Evolutionary conservation across 2,888 invertebrate genomes (phyloP), one percentile per base, ranked within the genome.

Genomic region (Andrena minutula): DNA sequence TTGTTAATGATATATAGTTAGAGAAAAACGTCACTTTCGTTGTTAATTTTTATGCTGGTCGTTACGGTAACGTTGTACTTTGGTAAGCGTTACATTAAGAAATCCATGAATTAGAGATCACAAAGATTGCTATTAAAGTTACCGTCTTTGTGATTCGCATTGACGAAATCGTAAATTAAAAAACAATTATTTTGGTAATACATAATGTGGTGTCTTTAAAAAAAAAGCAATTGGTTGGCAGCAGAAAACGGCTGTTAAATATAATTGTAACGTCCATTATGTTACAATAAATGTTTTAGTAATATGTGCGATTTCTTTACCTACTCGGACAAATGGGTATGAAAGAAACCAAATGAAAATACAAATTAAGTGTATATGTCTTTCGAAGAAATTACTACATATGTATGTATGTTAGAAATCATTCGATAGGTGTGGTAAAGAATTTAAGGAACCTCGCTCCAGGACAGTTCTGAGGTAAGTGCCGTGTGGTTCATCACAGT

Each of bases 181-280:
- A 30, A 49, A n/a, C n/a, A n/a, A 26, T 35, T 32, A 49, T 20
- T 49, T 20, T 69, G 30, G 2, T 32, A 26, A 26, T 68, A 41
- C 41, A 16, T 41, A n/a, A 75, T 32, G 26, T 69, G 41, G 49
- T 69, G 60, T 30, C n/a, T 60, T 35, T 41, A 16, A 69, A 60
- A 35, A 16, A 26, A 26, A 16, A 7, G 8, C 26, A 49, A 8
- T 41, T 71, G 12, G 20, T 7, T 32, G 28, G 23, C 28, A 26
- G 3, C n/a, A 12, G 10, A 23, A 12, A n/a, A 6, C 6, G 20
- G 5, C 49, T 26, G 7, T 47, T 75, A 20, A 41, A 47, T 74
- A 28, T 47, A 61, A 26, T 51, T 70, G 53, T 61, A 49, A 70
- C 28, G 26, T 60, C 41, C 28, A 51, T 51, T 70, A n/a, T n/a